phyloP scores from a whole-genome alignment of 2,113 vertebrate genomes.

The Zootoca vivipara region DNA sequence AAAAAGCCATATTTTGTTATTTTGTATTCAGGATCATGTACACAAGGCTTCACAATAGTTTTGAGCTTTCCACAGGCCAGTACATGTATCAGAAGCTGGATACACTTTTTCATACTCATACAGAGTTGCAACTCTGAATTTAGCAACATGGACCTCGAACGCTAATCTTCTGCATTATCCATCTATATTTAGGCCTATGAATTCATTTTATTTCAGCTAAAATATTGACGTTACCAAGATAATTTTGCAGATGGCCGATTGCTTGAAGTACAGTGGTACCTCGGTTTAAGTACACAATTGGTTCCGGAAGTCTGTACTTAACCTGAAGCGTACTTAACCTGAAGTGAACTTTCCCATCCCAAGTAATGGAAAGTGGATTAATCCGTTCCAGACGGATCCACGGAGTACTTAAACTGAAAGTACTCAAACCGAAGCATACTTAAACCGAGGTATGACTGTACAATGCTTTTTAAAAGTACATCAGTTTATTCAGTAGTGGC shows the following conservation, averaged over 20 bases:
- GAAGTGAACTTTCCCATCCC: too few species aligned
- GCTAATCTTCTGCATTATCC: neutral
- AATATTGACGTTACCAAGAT: neutral
- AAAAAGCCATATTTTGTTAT: neutral
- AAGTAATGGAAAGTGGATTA: too few species aligned
- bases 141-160: neutral
- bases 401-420: too few species aligned
- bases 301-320: too few species aligned
- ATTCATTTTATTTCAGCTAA: neutral
- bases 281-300: too few species aligned
- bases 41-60: too few species aligned
- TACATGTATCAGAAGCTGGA: conserved; percentile 5
- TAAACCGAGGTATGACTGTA: too few species aligned
- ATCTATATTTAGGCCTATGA: neutral
- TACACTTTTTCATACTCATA: neutral
- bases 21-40: neutral
- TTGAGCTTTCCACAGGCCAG: neutral
- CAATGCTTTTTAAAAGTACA: neutral
- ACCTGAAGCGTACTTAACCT: too few species aligned
- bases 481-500: neutral
- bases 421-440: too few species aligned
- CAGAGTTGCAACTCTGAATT: neutral
- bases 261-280: neutral
- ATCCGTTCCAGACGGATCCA: too few species aligned
- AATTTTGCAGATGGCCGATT: neutral